Conservation (phyloP, 1,140 invertebrate genomes). For the Holcopasites calliopsidis region DNA sequence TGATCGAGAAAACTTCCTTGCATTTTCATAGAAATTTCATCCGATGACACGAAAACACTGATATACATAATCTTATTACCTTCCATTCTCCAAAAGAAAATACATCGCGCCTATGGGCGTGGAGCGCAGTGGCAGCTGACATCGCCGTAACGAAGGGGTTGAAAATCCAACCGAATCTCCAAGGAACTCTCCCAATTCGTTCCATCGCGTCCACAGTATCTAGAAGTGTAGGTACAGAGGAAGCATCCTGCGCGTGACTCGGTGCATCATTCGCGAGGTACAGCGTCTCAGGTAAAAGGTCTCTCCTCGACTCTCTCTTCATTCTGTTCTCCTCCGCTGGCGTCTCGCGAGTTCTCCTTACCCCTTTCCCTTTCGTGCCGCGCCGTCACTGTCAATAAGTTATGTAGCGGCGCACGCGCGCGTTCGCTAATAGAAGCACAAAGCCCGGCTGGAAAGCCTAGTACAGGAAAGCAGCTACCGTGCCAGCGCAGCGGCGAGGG, state of each 20-base stretch:
- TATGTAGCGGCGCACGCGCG: slow-evolving; percentile 59
- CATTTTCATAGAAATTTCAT: too few relatives aligned
- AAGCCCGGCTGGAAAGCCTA: slow-evolving; percentile 48
- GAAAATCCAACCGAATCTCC: too few relatives aligned
- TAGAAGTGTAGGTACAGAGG: background rate
- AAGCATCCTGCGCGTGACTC: background rate
- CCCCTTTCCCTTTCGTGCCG: slow-evolving; percentile 46
- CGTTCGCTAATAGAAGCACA: slow-evolving; percentile 49
- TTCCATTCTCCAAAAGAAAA: too few relatives aligned
- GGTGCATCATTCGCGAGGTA: slow-evolving; percentile 13
- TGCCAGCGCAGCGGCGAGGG: slow-evolving; percentile 33
- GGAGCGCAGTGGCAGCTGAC: too few relatives aligned
- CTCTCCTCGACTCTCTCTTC: background rate
- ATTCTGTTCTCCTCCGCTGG: background rate
- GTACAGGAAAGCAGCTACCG: slow-evolving; percentile 51
- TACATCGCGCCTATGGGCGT: too few relatives aligned
- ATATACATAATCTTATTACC: too few relatives aligned
- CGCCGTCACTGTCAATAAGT: slow-evolving; percentile 52
- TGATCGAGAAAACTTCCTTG: too few relatives aligned
- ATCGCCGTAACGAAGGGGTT: too few relatives aligned
- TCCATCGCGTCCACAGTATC: background rate
- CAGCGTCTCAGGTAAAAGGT: slow-evolving; percentile 17
- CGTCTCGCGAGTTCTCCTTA: background rate
- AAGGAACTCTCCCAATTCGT: too few relatives aligned
- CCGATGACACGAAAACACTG: too few relatives aligned